Evolutionary conservation across 2,888 invertebrate species (phyloP).

Genomic region (Rotaria magnacalcarata): DNA sequence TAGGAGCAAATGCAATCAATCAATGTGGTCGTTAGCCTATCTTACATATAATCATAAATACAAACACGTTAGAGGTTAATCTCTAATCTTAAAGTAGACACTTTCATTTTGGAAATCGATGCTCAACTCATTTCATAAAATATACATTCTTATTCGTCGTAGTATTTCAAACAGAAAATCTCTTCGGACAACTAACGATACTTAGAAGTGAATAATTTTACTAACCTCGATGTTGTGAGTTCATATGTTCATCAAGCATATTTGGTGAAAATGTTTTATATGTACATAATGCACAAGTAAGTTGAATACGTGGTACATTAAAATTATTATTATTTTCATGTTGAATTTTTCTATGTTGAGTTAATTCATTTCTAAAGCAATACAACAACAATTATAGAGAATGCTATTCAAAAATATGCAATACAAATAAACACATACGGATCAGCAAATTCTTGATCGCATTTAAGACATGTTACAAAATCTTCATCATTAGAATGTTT

Average conservation of each 20-base stretch:
- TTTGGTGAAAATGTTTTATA: not conserved
- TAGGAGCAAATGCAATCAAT: too few relatives aligned
- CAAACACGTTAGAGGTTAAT: too few relatives aligned
- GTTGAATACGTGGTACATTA: not conserved
- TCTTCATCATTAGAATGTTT: conserved; percentile 9
- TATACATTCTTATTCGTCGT: too few relatives aligned
- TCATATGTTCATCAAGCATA: not conserved
- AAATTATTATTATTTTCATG: not conserved
- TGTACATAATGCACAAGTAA: not conserved
- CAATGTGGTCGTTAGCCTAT: too few relatives aligned
- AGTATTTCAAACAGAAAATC: too few relatives aligned
- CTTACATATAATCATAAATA: too few relatives aligned
- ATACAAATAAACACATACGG: not conserved
- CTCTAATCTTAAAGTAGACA: too few relatives aligned
- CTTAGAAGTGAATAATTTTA: too few relatives aligned
- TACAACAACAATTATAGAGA: not conserved
- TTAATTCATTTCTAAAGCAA: not conserved
- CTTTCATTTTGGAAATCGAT: too few relatives aligned
- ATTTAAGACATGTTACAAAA: not conserved
- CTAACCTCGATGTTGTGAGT: not conserved
- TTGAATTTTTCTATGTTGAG: not conserved
- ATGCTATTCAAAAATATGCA: not conserved
- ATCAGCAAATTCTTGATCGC: not conserved
- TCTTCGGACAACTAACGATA: too few relatives aligned
- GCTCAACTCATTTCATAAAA: too few relatives aligned